Conservation (phyloP, 2,113 vertebrate genomes). For the Limnothrissa miodon region DNA sequence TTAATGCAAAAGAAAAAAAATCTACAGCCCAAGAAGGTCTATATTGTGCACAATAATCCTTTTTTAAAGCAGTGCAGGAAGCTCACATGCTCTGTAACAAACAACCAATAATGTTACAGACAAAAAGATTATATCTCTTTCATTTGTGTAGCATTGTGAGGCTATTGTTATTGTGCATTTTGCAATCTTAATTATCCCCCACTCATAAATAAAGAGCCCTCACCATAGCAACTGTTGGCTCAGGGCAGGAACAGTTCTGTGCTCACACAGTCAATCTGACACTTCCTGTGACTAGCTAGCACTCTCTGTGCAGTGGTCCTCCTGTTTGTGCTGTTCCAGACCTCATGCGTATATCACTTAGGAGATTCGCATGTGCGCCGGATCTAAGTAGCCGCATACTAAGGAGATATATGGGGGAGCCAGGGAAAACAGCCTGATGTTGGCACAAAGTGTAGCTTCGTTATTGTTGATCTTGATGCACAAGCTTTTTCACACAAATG, state of each 20-base stretch:
- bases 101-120: background rate
- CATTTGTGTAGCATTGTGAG: background rate
- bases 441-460: background rate
- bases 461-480: background rate
- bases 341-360: background rate
- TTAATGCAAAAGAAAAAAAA: background rate
- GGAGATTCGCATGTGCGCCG: background rate
- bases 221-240: constrained; percentile 4
- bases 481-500: background rate
- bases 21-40: background rate
- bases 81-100: background rate
- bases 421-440: background rate
- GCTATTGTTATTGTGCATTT: background rate
- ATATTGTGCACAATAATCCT: background rate
- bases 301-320: background rate
- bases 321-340: constrained; percentile 4
- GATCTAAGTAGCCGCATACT: background rate
- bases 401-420: background rate
- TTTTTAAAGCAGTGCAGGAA: background rate
- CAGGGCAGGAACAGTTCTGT: constrained; percentile 4
- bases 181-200: background rate
- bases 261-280: background rate
- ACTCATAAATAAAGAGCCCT: background rate
- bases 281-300: background rate
- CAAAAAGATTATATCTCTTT: background rate